A percentile compares a stretch with the other conserved stretches of the same genome.
These are phyloP conservation scores for Zaprionus taronus DNA, from an alignment of 1,140 invertebrate genomes.

Conservation along the genomic window DNA sequence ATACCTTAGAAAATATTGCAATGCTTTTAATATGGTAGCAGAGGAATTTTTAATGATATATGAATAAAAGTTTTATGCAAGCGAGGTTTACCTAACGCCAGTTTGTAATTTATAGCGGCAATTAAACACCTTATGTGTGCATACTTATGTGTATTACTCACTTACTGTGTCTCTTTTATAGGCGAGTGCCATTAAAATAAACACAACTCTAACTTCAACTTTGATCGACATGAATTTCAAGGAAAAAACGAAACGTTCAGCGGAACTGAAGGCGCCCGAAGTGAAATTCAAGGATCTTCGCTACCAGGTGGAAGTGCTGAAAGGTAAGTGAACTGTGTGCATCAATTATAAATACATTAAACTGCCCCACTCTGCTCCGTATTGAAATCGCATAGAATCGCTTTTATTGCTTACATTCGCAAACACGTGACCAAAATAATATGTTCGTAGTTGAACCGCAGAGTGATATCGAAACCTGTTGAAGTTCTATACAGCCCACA, in stretches of 20 bases:
- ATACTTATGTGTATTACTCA: background rate
- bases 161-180: slow-evolving; percentile 16
- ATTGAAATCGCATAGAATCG: background rate
- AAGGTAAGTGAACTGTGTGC: slow-evolving; percentile 45
- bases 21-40: background rate
- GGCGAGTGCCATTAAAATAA: slow-evolving; percentile 4
- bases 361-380: background rate
- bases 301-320: slow-evolving; percentile 35
- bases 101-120: background rate
- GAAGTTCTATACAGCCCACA: slow-evolving; percentile 11
- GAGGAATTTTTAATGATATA: slow-evolving; percentile 9
- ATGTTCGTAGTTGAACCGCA: slow-evolving; percentile 11
- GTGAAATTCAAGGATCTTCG: slow-evolving; percentile 45
- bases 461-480: slow-evolving; percentile 1
- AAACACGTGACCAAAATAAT: slow-evolving; percentile 16
- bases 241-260: slow-evolving; percentile 7
- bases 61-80: background rate
- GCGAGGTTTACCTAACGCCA: slow-evolving; percentile 7
- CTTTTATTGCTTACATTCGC: slow-evolving; percentile 17
- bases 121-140: slow-evolving; percentile 5
- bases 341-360: slow-evolving; percentile 20
- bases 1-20: background rate
- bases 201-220: background rate
- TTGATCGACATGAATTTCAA: slow-evolving; percentile 7
- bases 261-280: background rate